Percentiles rank a stretch among this genome's conserved stretches.
These are phyloP conservation scores for Nylanderia fulva DNA, from an alignment of 1,140 invertebrate species.

Conservation along the genomic window DNA sequence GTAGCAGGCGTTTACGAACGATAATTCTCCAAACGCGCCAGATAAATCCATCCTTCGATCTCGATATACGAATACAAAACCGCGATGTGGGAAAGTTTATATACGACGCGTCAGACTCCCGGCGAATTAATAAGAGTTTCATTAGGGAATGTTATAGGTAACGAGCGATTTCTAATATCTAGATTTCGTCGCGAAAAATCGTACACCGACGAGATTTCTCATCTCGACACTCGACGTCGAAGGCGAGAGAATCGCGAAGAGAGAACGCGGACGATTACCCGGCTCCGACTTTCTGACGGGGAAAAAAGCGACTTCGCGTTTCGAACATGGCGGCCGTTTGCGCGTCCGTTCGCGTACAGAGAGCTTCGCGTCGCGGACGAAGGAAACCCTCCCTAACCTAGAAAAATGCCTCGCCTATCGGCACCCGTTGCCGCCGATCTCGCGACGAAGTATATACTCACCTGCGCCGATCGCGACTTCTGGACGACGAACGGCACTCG, in stretches of 20 bases:
- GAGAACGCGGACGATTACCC: not conserved
- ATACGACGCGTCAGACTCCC: not conserved
- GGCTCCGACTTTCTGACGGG: not conserved
- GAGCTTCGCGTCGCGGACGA: conserved; percentile 46
- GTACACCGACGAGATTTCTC: too few species aligned
- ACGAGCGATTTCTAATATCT: too few species aligned
- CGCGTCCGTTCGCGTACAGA: conserved; percentile 4
- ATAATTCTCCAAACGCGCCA: not conserved
- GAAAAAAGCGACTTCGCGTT: not conserved
- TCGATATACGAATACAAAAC: not conserved
- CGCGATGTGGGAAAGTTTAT: too few species aligned
- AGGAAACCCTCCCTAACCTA: conserved; percentile 70
- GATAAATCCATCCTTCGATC: not conserved
- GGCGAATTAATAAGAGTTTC: not conserved
- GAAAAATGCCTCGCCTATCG: conserved; percentile 54
- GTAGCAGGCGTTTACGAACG: not conserved
- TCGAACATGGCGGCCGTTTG: not conserved
- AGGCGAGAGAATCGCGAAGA: not conserved
- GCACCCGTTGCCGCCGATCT: conserved; percentile 13
- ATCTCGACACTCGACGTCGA: not conserved
- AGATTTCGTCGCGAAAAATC: too few species aligned
- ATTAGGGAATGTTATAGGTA: too few species aligned
- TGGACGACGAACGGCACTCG: not conserved
- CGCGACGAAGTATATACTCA: not conserved
- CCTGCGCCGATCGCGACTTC: conserved; percentile 24